phyloP scores from a whole-genome alignment of 2,888 invertebrate species.

The Pheosia tremula region DNA sequence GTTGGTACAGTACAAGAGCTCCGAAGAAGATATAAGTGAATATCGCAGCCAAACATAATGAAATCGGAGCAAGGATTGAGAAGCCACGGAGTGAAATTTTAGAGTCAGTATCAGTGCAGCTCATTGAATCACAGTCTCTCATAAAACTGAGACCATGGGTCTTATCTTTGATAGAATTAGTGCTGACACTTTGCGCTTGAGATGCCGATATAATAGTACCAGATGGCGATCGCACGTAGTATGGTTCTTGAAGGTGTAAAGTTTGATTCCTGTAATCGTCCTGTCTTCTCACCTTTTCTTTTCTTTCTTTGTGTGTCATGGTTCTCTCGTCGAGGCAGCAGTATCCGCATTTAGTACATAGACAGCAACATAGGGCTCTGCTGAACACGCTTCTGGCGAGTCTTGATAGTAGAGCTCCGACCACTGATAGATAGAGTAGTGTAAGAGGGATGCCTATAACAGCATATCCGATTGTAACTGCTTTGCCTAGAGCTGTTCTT shows the following conservation, averaged over 20 bases:
- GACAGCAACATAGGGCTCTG: conserved; percentile 92
- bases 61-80: conserved; percentile 94
- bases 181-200: conserved; percentile 75
- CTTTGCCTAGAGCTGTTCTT: conserved; percentile 94
- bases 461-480: conserved; percentile 95
- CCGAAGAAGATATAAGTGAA: conserved; percentile 96
- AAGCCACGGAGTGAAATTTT: conserved; percentile 88
- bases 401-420: conserved; percentile 93
- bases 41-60: conserved; percentile 94
- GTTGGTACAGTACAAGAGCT: conserved; percentile 93
- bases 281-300: conserved; percentile 90
- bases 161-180: conserved; percentile 76
- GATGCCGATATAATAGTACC: conserved; percentile 82
- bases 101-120: conserved; percentile 88
- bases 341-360: conserved; percentile 95
- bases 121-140: conserved; percentile 82
- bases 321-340: conserved; percentile 94
- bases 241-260: conserved; percentile 87
- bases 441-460: conserved; percentile 95
- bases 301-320: conserved; percentile 91
- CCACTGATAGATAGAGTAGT: conserved; percentile 93
- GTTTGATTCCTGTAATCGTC: conserved; percentile 87
- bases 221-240: conserved; percentile 86
- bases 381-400: conserved; percentile 93
- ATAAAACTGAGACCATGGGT: conserved; percentile 71